Base-by-base conservation (phyloP, 2,113 vertebrate genomes). In the Noturus placidus region DNA sequence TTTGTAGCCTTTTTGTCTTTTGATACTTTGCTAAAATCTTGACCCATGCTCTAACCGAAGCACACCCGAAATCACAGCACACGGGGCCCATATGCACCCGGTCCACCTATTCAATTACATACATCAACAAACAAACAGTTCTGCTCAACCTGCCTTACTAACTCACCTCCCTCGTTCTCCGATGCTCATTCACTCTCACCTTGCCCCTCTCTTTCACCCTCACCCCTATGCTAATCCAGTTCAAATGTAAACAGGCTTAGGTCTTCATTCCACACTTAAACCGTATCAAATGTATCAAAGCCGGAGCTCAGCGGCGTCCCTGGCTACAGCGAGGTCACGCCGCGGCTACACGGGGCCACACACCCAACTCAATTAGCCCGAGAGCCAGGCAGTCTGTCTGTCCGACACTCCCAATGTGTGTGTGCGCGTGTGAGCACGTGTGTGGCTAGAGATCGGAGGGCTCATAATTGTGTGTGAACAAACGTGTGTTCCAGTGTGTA, bases 201-300 rank as follows among this genome's bases (percentile, higher is more conserved):
- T 52, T 4, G 4, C 82, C 86, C 80, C 85, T 87, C 88, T 90
- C 92, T 89, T 70, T 89, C 92, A 92, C 93, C 92, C 91, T 95
- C 95, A 95, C 91, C 95, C 94, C 94, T 92, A 93, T 90, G 90
- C 92, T 94, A 95, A 97, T 95, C 95, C 95, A 91, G 92, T 94
- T 96, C 94, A 95, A 96, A 96, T 94, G 95, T 95, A 95, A 96
- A 96, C 94, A 96, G 94, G 93, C 95, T 94, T 94, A 93, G 90
- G 93, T 93, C 93, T 94, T 96, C 95, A 95, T 96, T 96, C 95
- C 94, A 84, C 90, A 92, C 95, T 94, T 94, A 95, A 96, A 96
- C 96, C 96, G 91, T 97, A 97, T 97, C 97, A 95, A 96, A 97
- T 97, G 95, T 95, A 97, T 97, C 96, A 97, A 97, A 98, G 97